A percentile compares a stretch with the other conserved stretches of the same genome.
These are phyloP conservation scores for Pleuronectes platessa DNA, from an alignment of 2,113 vertebrate species.

Conservation along the genomic window DNA sequence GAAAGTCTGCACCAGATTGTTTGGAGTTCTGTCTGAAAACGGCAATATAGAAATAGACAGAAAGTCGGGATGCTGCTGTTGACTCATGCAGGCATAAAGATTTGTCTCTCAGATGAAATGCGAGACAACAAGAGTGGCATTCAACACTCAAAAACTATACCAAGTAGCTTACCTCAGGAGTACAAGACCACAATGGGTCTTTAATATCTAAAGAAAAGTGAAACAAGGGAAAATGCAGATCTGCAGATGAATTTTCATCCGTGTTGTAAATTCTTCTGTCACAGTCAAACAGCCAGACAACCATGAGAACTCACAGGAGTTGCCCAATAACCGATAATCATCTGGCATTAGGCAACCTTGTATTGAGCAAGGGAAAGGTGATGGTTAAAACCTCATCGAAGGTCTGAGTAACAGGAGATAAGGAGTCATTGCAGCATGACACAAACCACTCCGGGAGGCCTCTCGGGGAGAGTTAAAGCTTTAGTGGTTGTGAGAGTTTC, in stretches of 20 bases:
- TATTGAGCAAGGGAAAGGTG: conserved; percentile 25
- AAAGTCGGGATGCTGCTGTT: background rate
- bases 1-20: too few relatives aligned
- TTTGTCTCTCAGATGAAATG: conserved; percentile 8
- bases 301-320: conserved; percentile 39
- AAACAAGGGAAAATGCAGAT: conserved; percentile 31
- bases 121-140: background rate
- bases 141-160: background rate
- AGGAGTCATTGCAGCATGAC: conserved; percentile 22
- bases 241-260: conserved; percentile 70
- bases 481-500: background rate
- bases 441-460: conserved; percentile 31
- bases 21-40: too few relatives aligned
- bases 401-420: conserved; percentile 13
- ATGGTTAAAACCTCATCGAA: background rate
- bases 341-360: conserved; percentile 52
- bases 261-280: conserved; percentile 61
- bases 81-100: background rate
- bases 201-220: conserved; percentile 21
- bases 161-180: too few relatives aligned
- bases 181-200: conserved; percentile 26
- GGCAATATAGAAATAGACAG: background rate
- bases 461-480: conserved; percentile 14
- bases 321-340: conserved; percentile 24
- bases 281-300: conserved; percentile 56